Evolutionary conservation across 2,113 vertebrate genomes (phyloP), one percentile per base, ranked within the genome.

Genomic region (Merops nubicus): DNA sequence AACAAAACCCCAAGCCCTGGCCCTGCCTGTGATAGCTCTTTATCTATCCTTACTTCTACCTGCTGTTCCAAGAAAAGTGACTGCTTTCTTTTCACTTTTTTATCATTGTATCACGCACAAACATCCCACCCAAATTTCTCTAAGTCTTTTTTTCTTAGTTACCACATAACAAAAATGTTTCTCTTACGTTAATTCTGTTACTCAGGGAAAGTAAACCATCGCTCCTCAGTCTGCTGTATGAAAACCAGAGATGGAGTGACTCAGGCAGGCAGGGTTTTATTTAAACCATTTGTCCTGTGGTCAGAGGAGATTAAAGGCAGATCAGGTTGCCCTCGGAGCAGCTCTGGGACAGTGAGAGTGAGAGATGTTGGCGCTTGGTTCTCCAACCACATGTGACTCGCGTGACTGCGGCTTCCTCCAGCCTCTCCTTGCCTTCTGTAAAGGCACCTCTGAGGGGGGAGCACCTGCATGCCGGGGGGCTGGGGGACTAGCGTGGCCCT

Each of bases 211-310:
- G 98, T 98, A 99, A 99, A 98, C 98, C 97, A 96, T 98, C 74
- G 77, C 97, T 99, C 97, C 97, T 98, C 96, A 67, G 98, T 85
- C 95, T 97, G 97, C 97, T 92, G 77, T 98, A 93, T 77, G 76
- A 96, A 94, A 98, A 97, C 94, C 96, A 97, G 98, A 96, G 92
- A 84, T 84, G 95, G 95, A 98, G 97, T 98, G 98, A 98, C 98
- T 98, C 98, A 99, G 98, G 94, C 98, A 93, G 97, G 98, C 98
- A 98, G 98, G 97, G 93, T 96, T 99, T 99, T 98, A 99, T 99
- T 99, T 97, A 98, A 99, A 99, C 98, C 98, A 99, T 98, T 99
- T 98, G 98, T 97, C 97, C 98, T 98, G 98, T 97, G 98, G 98
- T 98, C 82, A 91, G 97, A 92, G 91, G 33, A 97, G 97, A 98